Conservation (phyloP, 2,113 vertebrate genomes). For the Brachypodius melanocephalos region DNA sequence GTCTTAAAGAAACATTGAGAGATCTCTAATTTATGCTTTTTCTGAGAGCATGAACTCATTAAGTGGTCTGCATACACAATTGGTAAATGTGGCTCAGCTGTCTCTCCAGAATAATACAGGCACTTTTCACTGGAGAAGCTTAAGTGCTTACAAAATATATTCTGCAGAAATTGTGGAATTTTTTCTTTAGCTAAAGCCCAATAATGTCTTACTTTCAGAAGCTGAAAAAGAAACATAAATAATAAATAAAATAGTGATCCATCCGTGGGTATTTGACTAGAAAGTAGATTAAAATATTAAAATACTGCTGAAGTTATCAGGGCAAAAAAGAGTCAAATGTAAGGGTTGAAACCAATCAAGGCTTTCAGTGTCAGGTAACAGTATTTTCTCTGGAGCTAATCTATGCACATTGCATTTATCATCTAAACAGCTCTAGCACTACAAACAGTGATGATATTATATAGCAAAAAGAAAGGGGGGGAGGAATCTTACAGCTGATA, state of each 20-base stretch:
- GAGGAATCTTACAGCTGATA: neutral
- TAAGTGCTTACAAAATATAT: neutral
- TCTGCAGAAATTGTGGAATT: neutral
- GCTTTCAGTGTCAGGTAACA: constrained; percentile 14
- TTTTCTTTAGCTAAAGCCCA: constrained; percentile 5
- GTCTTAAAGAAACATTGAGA: neutral
- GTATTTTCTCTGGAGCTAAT: constrained; percentile 46
- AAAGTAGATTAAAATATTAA: constrained; percentile 73
- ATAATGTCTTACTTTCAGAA: constrained; percentile 39
- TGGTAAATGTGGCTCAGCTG: neutral
- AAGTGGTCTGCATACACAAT: neutral
- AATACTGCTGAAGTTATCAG: constrained; percentile 62
- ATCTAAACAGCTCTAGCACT: constrained; percentile 58
- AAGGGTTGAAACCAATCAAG: constrained; percentile 62
- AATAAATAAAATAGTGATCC: constrained; percentile 44
- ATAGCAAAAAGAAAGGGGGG: constrained; percentile 4
- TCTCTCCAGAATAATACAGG: neutral
- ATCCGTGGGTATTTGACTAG: constrained; percentile 46
- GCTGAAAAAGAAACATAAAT: constrained; percentile 55
- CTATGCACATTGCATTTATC: constrained; percentile 64
- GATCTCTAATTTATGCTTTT: neutral
- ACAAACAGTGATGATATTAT: constrained; percentile 42
- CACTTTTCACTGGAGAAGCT: neutral
- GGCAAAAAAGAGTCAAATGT: constrained; percentile 53
- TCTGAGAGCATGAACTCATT: neutral